phyloP scores from a whole-genome alignment of 2,113 vertebrate genomes.

The Macroglossus sobrinus region DNA sequence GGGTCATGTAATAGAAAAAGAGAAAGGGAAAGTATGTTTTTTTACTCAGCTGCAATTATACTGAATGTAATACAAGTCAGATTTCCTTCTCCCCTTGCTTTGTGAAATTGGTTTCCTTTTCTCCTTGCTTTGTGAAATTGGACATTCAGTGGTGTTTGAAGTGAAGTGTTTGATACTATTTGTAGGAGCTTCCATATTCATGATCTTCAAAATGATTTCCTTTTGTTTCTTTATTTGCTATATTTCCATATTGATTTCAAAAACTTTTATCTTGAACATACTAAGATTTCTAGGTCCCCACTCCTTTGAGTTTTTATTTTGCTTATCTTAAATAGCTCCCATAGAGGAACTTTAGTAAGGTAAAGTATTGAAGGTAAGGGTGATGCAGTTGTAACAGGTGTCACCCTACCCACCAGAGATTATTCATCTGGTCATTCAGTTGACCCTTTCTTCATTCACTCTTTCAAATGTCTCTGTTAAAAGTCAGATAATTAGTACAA shows the following conservation, averaged over 20 bases:
- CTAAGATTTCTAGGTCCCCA: neutral
- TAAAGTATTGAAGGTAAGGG: neutral
- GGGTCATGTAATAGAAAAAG: neutral
- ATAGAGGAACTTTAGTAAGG: neutral
- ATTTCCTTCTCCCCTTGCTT: neutral
- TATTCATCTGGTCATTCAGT: neutral
- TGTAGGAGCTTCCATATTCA: neutral
- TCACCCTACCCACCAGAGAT: neutral
- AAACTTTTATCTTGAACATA: neutral
- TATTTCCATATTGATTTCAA: neutral
- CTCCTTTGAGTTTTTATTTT: neutral
- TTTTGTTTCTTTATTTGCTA: neutral
- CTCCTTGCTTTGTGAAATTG: neutral
- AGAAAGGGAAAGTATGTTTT: neutral
- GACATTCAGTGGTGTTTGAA: neutral
- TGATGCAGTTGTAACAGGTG: neutral
- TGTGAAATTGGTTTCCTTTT: neutral
- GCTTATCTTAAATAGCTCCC: neutral
- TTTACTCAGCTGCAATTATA: neutral
- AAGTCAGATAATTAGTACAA: neutral
- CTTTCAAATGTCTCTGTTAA: neutral
- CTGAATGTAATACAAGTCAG: no score
- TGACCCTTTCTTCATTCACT: neutral
- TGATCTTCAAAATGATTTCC: neutral
- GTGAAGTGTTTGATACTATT: neutral